A percentile compares a stretch with the other conserved stretches of the same genome.
These are phyloP conservation scores for Catamblyrhynchus diadema DNA, from an alignment of 2,797 vertebrate species.

Conservation along the genomic window DNA sequence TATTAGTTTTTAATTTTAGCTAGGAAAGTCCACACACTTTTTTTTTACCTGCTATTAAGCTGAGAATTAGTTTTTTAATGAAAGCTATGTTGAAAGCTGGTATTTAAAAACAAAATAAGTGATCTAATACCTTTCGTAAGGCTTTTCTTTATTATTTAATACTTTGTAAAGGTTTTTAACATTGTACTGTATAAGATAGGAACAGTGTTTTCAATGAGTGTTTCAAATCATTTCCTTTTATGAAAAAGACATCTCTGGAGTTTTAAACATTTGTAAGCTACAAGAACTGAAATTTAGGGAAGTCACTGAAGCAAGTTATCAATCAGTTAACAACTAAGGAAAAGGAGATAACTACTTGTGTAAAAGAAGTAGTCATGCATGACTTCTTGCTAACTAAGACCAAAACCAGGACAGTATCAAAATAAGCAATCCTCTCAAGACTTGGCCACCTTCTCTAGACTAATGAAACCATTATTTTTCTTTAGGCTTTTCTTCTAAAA, in stretches of 20 bases:
- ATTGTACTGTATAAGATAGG: not conserved
- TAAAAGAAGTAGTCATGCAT: not conserved
- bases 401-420: not conserved
- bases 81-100: not conserved
- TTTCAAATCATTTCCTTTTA: not conserved
- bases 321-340: not conserved
- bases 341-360: not conserved
- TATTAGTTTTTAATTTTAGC: not conserved
- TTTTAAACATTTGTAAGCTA: not conserved
- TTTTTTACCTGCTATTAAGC: not conserved
- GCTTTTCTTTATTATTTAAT: not conserved
- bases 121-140: not conserved
- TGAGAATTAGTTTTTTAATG: not conserved
- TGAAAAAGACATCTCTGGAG: not conserved
- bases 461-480: not conserved
- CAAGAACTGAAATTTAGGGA: not conserved
- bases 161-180: not conserved
- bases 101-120: not conserved
- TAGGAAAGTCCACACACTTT: not conserved
- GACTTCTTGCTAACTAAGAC: not conserved
- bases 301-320: not conserved
- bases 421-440: not conserved
- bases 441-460: not conserved
- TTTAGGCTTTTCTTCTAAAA: slow-evolving; percentile 23
- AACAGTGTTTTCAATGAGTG: not conserved